Base-by-base conservation (phyloP, 2,797 vertebrate genomes). In the Cottoperca gobio region DNA sequence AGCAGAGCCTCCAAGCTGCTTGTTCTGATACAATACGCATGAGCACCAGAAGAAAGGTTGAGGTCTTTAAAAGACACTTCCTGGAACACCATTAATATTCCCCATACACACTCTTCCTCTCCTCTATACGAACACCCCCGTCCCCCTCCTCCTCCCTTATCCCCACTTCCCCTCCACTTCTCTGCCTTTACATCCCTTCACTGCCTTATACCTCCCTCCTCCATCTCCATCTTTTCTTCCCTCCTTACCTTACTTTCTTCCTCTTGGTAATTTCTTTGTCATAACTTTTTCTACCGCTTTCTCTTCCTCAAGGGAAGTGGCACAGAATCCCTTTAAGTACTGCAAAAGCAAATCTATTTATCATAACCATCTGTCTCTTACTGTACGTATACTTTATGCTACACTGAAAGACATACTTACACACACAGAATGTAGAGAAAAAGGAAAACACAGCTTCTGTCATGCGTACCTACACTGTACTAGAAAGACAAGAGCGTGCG, bases 51-150 rank as follows among this genome's bases (percentile, higher is more conserved):
- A 73, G 64, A 88, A 79, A 82, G 66, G 68, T 78, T 76, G 84
- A 82, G 84, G 84, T 89, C 87, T 92, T 91, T 85, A 89, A n/a
- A 91, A 92, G 81, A 88, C 82, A 86, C 86, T 88, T 87, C 80
- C 88, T 92, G 90, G 92, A 87, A 90, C 81, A 68, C 83, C 86
- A 94, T 95, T 94, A 91, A 94, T 94, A 94, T 94, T 94, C 92
- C 84, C 82, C 65, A 83, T 90, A 84, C 83, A 80, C 79, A 28
- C 76, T 80, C 82, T 73, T 83, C 71, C 63, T 81, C 76, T 84
- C 74, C 74, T 78, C 84, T 81, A 78, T 83, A 67, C 6, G 16
- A 81, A 78, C 21, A 52, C 31, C 63, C 82, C 67, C 14, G 53
- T 40, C 67, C 68, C 69, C 40, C 60, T 46, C 45, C 1, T 9